Percentiles rank a stretch among this genome's conserved stretches.
Evolutionary conservation across 2,113 vertebrate species (phyloP).

Genomic region (Verasper variegatus): DNA sequence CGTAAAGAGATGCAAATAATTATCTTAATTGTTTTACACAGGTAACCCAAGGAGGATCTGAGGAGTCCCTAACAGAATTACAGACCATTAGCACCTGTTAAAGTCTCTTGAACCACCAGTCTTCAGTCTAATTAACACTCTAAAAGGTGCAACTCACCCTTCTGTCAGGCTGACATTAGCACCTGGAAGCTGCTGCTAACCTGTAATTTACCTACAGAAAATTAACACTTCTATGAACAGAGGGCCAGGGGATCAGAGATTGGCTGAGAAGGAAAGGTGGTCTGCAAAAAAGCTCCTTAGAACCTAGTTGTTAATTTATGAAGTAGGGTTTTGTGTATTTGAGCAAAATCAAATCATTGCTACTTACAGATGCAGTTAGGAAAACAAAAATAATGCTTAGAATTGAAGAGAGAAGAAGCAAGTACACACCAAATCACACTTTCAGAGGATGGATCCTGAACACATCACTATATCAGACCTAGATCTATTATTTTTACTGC

Average conservation of each 20-base stretch:
- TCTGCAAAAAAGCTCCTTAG: slow-evolving; percentile 5
- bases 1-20: not conserved
- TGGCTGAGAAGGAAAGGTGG: not conserved
- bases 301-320: slow-evolving; percentile 3
- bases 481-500: too few species aligned
- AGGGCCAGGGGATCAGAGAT: not conserved
- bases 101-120: slow-evolving; percentile 33
- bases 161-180: slow-evolving; percentile 42
- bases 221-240: slow-evolving; percentile 41
- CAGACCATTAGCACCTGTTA: slow-evolving; percentile 38
- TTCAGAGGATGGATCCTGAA: too few species aligned
- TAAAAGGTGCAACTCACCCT: slow-evolving; percentile 15
- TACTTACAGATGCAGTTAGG: slow-evolving; percentile 1
- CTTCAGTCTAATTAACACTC: slow-evolving; percentile 34
- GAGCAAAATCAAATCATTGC: slow-evolving; percentile 5
- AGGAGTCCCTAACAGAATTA: slow-evolving; percentile 37
- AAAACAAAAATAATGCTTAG: not conserved
- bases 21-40: slow-evolving; percentile 17
- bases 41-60: slow-evolving; percentile 6
- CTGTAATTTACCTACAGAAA: slow-evolving; percentile 49
- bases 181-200: slow-evolving; percentile 50
- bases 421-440: too few species aligned
- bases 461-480: slow-evolving; percentile 3
- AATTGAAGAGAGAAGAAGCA: not conserved
- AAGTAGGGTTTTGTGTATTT: slow-evolving; percentile 9